Base-by-base conservation (phyloP, 2,797 vertebrate species). In the Aulostomus chinensis region DNA sequence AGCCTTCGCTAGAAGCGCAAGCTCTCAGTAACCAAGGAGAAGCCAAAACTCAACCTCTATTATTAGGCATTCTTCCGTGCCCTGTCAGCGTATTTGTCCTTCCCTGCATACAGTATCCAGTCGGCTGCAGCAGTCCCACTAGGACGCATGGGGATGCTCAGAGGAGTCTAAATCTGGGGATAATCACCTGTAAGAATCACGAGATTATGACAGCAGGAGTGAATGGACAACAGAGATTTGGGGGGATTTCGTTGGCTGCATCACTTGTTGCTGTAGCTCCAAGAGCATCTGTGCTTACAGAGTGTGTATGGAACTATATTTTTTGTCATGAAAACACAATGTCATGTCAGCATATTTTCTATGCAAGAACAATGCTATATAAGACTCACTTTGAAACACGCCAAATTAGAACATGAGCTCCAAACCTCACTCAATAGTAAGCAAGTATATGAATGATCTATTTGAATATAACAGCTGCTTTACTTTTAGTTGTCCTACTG, bases 141-240 rank as follows among this genome's bases (percentile, higher is more conserved):
- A 73, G 58, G 51, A 32, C 33, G 40, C 45, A 6, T 14, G 38
- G 63, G 18, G 56, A 57, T 66, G 64, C 67, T 59, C 32, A 16
- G 57, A 49, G 42, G 54, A 60, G 46, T 43, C 66, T 70, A 81
- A 83, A 69, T 76, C 66, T 73, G 62, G 67, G 71, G 73, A 78
- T 82, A 77, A 85, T 73, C 71, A 78, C 80, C 68, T 76, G 74
- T 62, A 74, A 66, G 63, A 82, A 64, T 71, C 67, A 50, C 14
- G 54, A 75, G 71, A 71, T 83, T 77, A 80, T 76, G 45, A 48
- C 45, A 51, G 58, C 20, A 41, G 30, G 45, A 50, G 61, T 57
- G 63, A 76, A 68, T 68, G 40, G 32, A 71, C 55, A 52, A 37
- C 9, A 62, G 24, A 46, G 21, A 58, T 45, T 29, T 10, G 17